phyloP scores from a whole-genome alignment of 2,797 vertebrate genomes.

The Pachyuromys duprasi region DNA sequence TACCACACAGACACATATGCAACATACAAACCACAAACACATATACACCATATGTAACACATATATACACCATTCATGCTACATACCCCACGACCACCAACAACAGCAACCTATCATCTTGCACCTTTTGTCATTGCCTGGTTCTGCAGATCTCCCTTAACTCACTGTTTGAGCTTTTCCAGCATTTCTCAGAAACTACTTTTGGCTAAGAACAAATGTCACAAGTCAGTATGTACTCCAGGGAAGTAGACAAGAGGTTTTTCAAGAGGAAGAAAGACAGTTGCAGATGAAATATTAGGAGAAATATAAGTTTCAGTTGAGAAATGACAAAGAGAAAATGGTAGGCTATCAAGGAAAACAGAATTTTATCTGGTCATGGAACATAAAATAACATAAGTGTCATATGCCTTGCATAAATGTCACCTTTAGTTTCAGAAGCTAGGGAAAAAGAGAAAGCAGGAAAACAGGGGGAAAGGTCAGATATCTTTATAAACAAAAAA shows the following conservation, averaged over 20 bases:
- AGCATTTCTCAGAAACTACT: neutral
- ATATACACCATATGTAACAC: neutral
- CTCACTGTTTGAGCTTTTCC: neutral
- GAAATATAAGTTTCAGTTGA: neutral
- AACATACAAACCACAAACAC: neutral
- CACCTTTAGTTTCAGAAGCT: neutral
- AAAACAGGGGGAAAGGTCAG: neutral
- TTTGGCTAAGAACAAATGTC: neutral
- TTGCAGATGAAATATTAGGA: neutral
- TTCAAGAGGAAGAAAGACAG: neutral
- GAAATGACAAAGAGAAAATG: neutral
- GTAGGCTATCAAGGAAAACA: neutral
- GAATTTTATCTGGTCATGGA: neutral
- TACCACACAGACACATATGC: neutral
- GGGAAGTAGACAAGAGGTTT: neutral
- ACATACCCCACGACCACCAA: neutral
- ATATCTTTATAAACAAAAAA: neutral
- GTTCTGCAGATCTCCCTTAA: neutral
- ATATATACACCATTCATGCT: neutral
- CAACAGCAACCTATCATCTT: neutral
- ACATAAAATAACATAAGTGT: neutral
- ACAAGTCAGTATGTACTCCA: neutral
- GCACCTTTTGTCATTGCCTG: neutral
- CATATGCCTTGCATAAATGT: neutral
- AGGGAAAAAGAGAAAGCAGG: neutral